These are phyloP conservation scores for Panorpa germanica DNA, from an alignment of 2,888 invertebrate genomes.

Conservation along the genomic window DNA sequence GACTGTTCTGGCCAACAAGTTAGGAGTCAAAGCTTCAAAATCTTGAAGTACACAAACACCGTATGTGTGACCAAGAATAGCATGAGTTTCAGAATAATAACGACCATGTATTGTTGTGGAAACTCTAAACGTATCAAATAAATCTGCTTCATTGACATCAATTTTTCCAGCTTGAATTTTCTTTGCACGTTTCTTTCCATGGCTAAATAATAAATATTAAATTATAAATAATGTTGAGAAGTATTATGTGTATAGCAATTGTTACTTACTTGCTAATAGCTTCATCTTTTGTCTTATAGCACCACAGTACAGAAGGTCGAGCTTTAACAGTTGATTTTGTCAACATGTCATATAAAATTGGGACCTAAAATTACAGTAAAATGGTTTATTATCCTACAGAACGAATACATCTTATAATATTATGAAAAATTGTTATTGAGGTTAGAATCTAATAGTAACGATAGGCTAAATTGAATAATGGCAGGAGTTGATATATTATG, in stretches of 20 bases:
- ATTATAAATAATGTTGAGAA: slow-evolving; percentile 3
- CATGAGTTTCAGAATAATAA: slow-evolving; percentile 94
- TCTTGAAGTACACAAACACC: slow-evolving; percentile 93
- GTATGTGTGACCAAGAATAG: slow-evolving; percentile 93
- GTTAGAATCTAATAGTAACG: too few species aligned
- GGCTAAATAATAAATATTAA: slow-evolving; percentile 28
- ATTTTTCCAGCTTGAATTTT: slow-evolving; percentile 79
- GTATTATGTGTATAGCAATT: background rate
- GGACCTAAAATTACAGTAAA: slow-evolving; percentile 41
- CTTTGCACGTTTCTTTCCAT: slow-evolving; percentile 85
- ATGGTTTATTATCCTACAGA: background rate
- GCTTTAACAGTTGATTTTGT: slow-evolving; percentile 87
- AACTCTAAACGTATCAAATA: slow-evolving; percentile 90
- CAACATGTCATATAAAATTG: slow-evolving; percentile 93
- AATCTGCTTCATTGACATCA: slow-evolving; percentile 83
- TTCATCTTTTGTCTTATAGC: slow-evolving; percentile 87
- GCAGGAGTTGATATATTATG: background rate
- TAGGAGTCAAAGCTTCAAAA: slow-evolving; percentile 95
- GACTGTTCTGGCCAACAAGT: slow-evolving; percentile 85
- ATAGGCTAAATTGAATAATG: background rate
- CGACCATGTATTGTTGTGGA: slow-evolving; percentile 94
- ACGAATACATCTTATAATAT: background rate
- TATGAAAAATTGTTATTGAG: too few species aligned
- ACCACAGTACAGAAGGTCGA: slow-evolving; percentile 91
- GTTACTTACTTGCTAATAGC: slow-evolving; percentile 60